Evolutionary conservation across 2,113 vertebrate species (phyloP), one percentile per base, ranked within the genome.

Genomic region (Calonectris borealis): DNA sequence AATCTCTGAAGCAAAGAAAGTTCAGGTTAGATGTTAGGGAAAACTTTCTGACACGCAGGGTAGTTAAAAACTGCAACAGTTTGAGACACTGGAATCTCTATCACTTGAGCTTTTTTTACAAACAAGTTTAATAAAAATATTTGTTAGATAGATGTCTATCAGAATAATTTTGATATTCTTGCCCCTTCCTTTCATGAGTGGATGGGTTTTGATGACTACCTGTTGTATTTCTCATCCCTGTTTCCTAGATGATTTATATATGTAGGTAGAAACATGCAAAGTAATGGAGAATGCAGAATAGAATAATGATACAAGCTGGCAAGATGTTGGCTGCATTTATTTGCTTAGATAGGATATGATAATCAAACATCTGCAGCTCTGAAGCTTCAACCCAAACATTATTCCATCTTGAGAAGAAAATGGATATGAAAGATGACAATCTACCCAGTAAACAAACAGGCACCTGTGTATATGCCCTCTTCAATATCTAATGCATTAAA

Each of bases 321-420:
- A 77, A 70, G 62, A 27, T 34, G 17, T 8, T 92, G 51, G 19
- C 46, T 88, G 25, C n/a, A 66, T 77, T 94, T 89, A 81, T 80
- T 58, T 88, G 51, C 83, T 71, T 77, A 70, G 49, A 40, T 48
- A 88, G 14, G 14, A 54, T 73, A 66, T 49, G 40, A 58, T 90
- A 83, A 97, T 91, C 72, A 90, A 73, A 92, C 38, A 89, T 60
- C 77, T 95, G 86, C 68, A 92, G 6, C 27, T 92, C 66, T 58
- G 51, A 66, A 80, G 60, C 29, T 58, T 77, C 79, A 77, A 27
- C 25, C 80, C 71, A 80, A 83, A 86, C 5, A 62, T 51, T 87
- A 79, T 54, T 90, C 62, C 24, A 31, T 77, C 68, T 73, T 86
- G 76, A 92, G 60, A 46, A 88, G 79, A 66, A 96, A 92, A 83